These are phyloP conservation scores for Tychaedon coryphoeus DNA, from an alignment of 2,113 vertebrate species.

Conservation along the genomic window DNA sequence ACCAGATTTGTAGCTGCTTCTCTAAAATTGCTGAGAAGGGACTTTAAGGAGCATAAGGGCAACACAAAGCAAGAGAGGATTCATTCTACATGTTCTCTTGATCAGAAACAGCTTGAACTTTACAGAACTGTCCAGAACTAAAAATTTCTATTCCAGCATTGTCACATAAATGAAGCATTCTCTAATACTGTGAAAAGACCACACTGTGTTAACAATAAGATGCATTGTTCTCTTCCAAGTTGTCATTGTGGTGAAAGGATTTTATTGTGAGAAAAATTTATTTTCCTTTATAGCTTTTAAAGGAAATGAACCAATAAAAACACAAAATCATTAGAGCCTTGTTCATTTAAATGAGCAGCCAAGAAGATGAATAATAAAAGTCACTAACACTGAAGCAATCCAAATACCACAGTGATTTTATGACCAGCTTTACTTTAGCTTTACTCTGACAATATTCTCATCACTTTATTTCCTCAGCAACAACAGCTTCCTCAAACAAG, in stretches of 20 bases:
- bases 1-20: background rate
- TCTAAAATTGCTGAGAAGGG: background rate
- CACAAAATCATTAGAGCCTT: background rate
- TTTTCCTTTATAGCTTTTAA: conserved; percentile 6
- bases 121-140: background rate
- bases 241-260: background rate
- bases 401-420: background rate
- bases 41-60: background rate
- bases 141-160: background rate
- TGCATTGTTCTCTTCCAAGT: background rate
- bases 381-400: background rate
- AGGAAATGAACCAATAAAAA: conserved; percentile 25
- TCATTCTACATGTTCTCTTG: background rate
- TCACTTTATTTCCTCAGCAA: background rate
- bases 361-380: background rate
- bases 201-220: background rate
- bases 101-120: background rate
- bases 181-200: background rate
- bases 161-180: background rate
- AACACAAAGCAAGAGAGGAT: background rate
- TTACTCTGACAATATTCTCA: background rate
- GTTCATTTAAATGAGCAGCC: background rate
- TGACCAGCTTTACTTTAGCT: background rate
- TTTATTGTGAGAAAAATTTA: background rate
- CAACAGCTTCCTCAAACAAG: background rate